Conservation (phyloP, 2,888 invertebrate species). For the Anarsia innoxiella region DNA sequence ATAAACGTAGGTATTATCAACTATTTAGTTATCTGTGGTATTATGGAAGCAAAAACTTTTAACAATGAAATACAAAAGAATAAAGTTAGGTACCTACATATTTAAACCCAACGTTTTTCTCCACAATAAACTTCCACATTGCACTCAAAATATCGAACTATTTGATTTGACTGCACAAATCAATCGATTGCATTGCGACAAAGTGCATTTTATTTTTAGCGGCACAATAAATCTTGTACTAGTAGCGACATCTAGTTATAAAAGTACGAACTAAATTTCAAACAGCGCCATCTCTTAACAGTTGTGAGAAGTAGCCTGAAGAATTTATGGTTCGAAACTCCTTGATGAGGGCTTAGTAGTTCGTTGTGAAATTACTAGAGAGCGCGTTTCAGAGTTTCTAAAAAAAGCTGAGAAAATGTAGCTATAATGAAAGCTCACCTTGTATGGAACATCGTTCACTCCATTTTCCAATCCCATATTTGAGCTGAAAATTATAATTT, state of each 20-base stretch:
- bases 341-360: not conserved
- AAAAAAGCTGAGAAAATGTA: not conserved
- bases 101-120: slow-evolving; percentile 28
- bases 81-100: slow-evolving; percentile 25
- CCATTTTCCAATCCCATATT: slow-evolving; percentile 5
- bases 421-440: slow-evolving; percentile 5
- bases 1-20: too few species aligned
- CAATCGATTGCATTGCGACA: too few species aligned
- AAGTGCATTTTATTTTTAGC: slow-evolving; percentile 19
- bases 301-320: not conserved
- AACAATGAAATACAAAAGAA: too few species aligned
- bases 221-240: slow-evolving; percentile 8
- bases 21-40: too few species aligned
- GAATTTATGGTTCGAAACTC: not conserved
- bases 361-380: not conserved
- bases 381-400: too few species aligned
- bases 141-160: not conserved
- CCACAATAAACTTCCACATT: slow-evolving; percentile 25
- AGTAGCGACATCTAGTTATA: slow-evolving; percentile 6
- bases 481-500: not conserved
- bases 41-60: too few species aligned
- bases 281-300: slow-evolving; percentile 5
- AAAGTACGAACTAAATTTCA: too few species aligned
- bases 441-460: not conserved
- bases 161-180: not conserved